Percentiles rank a stretch among this genome's conserved stretches.
phyloP scores from a whole-genome alignment of 2,888 invertebrate species.

The Tachystola acroxantha region DNA sequence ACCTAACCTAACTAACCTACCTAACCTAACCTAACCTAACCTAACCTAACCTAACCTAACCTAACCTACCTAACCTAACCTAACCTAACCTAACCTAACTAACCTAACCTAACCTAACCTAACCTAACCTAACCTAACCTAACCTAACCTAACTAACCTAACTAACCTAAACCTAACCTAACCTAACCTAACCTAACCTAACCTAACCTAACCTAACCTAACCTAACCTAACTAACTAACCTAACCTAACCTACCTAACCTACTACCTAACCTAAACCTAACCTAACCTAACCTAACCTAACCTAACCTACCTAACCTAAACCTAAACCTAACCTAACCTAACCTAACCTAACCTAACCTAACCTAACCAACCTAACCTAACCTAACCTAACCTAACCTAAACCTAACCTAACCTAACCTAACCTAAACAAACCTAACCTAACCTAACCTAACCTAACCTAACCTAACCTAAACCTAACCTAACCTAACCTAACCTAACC shows the following conservation, averaged over 20 bases:
- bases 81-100: slow-evolving; percentile 19
- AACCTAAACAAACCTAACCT: slow-evolving; percentile 21
- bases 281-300: slow-evolving; percentile 12
- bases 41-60: slow-evolving; percentile 21
- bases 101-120: slow-evolving; percentile 22
- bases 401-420: slow-evolving; percentile 18
- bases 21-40: slow-evolving; percentile 9
- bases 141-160: slow-evolving; percentile 11
- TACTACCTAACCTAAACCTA: slow-evolving; percentile 10
- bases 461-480: slow-evolving; percentile 13
- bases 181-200: slow-evolving; percentile 11
- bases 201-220: slow-evolving; percentile 9
- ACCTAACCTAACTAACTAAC: slow-evolving; percentile 9
- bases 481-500: slow-evolving; percentile 11
- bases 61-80: slow-evolving; percentile 20
- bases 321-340: slow-evolving; percentile 7
- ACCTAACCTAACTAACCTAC: slow-evolving; percentile 10
- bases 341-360: slow-evolving; percentile 8
- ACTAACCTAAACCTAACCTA: slow-evolving; percentile 10
- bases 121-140: slow-evolving; percentile 16
- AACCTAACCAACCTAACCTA: slow-evolving; percentile 11
- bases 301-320: slow-evolving; percentile 11
- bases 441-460: slow-evolving; percentile 21
- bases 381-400: slow-evolving; percentile 8
- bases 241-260: slow-evolving; percentile 9